Base-by-base conservation (phyloP, 2,797 vertebrate genomes). In the Ctenosaura bakeri region DNA sequence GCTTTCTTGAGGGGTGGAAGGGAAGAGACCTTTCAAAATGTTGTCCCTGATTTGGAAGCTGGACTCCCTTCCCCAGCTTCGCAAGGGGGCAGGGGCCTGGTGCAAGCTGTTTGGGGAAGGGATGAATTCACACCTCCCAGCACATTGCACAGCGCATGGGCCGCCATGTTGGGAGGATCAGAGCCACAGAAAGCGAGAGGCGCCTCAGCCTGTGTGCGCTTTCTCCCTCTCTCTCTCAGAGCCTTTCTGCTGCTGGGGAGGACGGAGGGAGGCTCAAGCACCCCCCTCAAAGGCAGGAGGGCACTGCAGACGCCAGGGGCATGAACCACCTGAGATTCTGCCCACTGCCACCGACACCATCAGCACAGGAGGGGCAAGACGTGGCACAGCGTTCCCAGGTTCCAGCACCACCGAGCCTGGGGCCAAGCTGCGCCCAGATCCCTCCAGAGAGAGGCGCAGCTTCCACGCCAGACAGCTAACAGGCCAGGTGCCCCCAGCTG, bases 81-180 rank as follows among this genome's bases (percentile, higher is more conserved):
- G 1, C 80, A 64, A 0, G 9, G n/a, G 32, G 0, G 0, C 80
- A 1, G 83, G 81, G 2, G 8, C 46, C n/a, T 12, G 0, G 59
- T 1, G 4, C 83, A 2, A 64, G 77, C 80, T 59, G 16, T 80
- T 0, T 1, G 88, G 64, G 87, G 1, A 69, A 0, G 3, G 64
- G 87, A 77, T 38, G 94, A 46, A 88, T 88, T 82, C 88, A 0
- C 1, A 16, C 1, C 13, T 80, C 0, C 88, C 81, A 1, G 35
- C 89, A 90, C 87, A 26, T 89, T 93, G 73, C 92, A 16, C 90
- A 85, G 12, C 86, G 73, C 29, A 13, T 14, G 0, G 0, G 73
- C 94, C 94, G 94, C 95, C 94, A 89, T 83, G 82, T 66, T 94
- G 87, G 6, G 83, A 90, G 87, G 38, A 90, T 83, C 50, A 87